These are phyloP conservation scores for Carposina sasakii DNA, from an alignment of 1,140 invertebrate genomes.

Conservation along the genomic window DNA sequence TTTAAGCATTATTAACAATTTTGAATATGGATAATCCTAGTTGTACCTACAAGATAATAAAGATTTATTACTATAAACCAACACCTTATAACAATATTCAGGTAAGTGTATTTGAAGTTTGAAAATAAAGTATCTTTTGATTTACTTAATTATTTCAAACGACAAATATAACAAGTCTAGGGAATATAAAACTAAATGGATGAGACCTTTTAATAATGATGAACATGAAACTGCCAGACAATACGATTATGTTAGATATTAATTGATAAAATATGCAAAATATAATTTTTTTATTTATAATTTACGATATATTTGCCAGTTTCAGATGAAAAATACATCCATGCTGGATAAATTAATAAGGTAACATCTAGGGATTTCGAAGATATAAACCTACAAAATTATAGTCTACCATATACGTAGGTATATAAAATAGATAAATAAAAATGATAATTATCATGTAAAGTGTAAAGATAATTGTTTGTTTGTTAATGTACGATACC, in stretches of 20 bases:
- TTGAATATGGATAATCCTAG: not conserved
- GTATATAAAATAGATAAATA: not conserved
- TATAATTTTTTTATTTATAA: no score
- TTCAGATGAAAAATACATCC: constrained; percentile 8
- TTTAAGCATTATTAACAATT: constrained; percentile 22
- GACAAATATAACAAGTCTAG: no score
- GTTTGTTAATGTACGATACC: constrained; percentile 31
- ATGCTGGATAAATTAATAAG: constrained; percentile 24
- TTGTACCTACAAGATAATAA: not conserved
- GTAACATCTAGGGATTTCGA: constrained; percentile 19
- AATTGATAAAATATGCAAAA: no score
- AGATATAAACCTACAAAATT: no score
- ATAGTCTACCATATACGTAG: no score
- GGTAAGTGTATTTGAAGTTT: constrained; percentile 31
- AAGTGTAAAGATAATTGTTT: not conserved
- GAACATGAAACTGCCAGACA: constrained; percentile 19
- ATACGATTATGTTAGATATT: no score
- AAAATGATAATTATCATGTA: not conserved
- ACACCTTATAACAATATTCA: constrained; percentile 39
- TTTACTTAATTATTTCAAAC: no score
- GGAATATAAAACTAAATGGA: no score
- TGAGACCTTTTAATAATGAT: constrained; percentile 11
- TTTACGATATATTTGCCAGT: constrained; percentile 10
- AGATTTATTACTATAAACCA: constrained; percentile 50
- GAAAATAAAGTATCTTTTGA: no score